Conservation (phyloP, 2,113 vertebrate species). For the Ciconia boyciana region DNA sequence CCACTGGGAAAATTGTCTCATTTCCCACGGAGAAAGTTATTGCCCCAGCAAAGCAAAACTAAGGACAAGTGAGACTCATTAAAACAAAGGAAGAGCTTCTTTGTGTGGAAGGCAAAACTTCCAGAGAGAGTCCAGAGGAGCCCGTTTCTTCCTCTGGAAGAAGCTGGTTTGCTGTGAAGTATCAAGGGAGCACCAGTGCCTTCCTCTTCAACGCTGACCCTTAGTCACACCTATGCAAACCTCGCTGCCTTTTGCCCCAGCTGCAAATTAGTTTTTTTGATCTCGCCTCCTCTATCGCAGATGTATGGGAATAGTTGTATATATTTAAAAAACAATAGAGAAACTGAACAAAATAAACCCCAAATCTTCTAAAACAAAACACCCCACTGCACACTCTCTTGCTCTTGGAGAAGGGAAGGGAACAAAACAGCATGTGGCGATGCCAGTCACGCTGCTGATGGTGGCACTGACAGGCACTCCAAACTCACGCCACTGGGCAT, state of each 20-base stretch:
- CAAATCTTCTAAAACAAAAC: background rate
- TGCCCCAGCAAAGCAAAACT: background rate
- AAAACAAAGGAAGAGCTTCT: background rate
- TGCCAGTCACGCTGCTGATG: background rate
- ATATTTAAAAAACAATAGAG: background rate
- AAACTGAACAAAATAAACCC: background rate
- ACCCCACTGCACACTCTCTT: background rate
- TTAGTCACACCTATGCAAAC: background rate
- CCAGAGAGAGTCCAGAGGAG: background rate
- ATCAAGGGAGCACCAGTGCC: background rate
- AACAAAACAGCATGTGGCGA: fast-evolving
- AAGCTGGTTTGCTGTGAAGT: background rate
- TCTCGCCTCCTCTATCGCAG: background rate
- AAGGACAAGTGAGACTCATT: background rate
- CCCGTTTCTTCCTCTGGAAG: background rate
- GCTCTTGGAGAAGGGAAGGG: background rate
- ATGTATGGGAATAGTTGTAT: background rate
- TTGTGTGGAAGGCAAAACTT: background rate
- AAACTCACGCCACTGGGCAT: background rate
- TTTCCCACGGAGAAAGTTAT: background rate
- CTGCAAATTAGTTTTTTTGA: background rate
- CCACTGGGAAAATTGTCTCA: background rate
- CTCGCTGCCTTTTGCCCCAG: background rate
- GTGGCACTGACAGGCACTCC: background rate
- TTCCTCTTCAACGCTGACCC: background rate